Evolutionary conservation across 2,888 invertebrate species (phyloP), one percentile per base, ranked within the genome.

Genomic region (Lithophane ornitopus): DNA sequence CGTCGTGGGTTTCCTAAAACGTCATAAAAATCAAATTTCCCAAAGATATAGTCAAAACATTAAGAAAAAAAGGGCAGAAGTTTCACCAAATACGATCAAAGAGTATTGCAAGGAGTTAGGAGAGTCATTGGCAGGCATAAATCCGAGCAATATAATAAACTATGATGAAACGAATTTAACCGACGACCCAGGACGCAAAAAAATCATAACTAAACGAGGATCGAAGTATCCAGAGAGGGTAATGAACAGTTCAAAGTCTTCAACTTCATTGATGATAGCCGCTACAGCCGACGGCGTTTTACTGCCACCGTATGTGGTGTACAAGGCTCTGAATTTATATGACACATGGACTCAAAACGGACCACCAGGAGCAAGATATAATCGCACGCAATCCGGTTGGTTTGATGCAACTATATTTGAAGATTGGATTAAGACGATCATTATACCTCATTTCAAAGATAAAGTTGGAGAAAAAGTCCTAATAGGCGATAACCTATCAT

Each of bases 331-430:
- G 70, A 74, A 92, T 70, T 69, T 94, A 44, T 93, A 80, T 85
- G 78, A 89, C 62, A 87, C 90, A 16, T 95, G 95, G 94, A 89
- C 86, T 7, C 84, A 84, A 78, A 89, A 90, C 49, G 94, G 94
- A 19, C 93, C 93, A 54, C 52, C 62, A 70, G 69, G 71, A 44
- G 52, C 79, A 73, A 78, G 82, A 67, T 85, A 74, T 58, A 93
- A 85, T 62, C 73, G 92, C 7, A 89, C 90, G 6, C 84, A 86
- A 76, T 89, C 87, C 66, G 94, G 92, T 22, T 93, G 92, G 92
- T 90, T 93, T 85, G 88, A 90, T 49, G 44, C 63, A 63, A 63
- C 63, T 44, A 63, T 63, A 63, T 63, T 63, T 63, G 44, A 63
- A 63, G 63, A 63, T 46, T 63, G 90, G 90, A 54, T 80, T 26